A percentile compares a stretch with the other conserved stretches of the same genome.
Conservation (phyloP, 2,888 invertebrate species). For the Sphaeridia pumilis region DNA sequence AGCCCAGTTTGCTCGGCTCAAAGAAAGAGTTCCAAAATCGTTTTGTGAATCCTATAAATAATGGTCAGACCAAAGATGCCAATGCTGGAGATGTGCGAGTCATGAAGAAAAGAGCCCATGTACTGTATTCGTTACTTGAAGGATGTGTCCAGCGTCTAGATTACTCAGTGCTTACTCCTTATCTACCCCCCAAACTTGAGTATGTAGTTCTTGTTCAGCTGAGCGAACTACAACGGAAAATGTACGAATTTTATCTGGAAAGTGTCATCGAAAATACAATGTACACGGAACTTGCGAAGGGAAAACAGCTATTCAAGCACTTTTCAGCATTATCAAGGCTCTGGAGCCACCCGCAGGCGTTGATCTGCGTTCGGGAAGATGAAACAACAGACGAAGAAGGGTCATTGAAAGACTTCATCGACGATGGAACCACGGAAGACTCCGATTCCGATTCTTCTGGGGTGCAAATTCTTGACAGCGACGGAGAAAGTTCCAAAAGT, state of each 20-base stretch:
- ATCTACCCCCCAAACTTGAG: conserved; percentile 90
- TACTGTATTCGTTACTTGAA: conserved; percentile 84
- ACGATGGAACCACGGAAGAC: too few species aligned
- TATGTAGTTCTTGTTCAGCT: conserved; percentile 81
- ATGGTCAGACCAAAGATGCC: conserved; percentile 92
- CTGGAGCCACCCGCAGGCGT: conserved; percentile 70
- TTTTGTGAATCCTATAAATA: conserved; percentile 92
- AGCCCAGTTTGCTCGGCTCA: conserved; percentile 79
- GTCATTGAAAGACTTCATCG: conserved; percentile 62
- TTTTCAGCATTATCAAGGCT: conserved; percentile 57
- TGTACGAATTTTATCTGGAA: conserved; percentile 71
- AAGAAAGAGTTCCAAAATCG: conserved; percentile 87
- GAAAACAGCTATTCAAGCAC: conserved; percentile 8
- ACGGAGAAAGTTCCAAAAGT: too few species aligned
- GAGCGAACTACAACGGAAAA: conserved; percentile 63
- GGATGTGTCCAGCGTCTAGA: conserved; percentile 83
- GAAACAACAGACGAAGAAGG: conserved; percentile 43
- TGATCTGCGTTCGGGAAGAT: conserved; percentile 38
- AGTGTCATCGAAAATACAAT: conserved; percentile 41
- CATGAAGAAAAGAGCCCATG: conserved; percentile 92
- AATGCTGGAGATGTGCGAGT: conserved; percentile 77
- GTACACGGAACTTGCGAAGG: neutral
- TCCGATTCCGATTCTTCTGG: too few species aligned
- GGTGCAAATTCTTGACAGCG: too few species aligned
- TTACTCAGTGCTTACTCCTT: conserved; percentile 86